These are phyloP conservation scores for Sylvia atricapilla DNA, from an alignment of 2,113 vertebrate genomes.

Conservation along the genomic window DNA sequence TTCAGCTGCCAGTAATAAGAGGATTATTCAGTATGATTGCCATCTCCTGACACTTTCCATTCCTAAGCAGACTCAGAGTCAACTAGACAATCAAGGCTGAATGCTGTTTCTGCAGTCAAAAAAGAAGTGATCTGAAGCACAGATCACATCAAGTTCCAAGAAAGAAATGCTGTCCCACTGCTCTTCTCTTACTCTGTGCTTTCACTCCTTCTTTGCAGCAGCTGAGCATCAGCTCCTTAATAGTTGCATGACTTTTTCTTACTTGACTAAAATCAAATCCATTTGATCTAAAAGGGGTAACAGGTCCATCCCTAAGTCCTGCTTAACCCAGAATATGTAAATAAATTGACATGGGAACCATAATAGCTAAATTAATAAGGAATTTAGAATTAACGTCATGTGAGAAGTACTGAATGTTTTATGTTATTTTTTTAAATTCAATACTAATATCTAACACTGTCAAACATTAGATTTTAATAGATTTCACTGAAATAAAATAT, in stretches of 20 bases:
- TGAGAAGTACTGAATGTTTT: neutral
- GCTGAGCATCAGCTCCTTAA: neutral
- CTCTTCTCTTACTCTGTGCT: neutral
- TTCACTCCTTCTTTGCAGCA: neutral
- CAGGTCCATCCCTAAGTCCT: neutral
- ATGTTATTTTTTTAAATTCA: neutral
- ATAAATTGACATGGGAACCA: neutral
- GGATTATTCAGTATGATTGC: neutral
- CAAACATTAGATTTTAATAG: neutral
- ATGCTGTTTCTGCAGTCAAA: neutral
- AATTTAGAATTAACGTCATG: neutral
- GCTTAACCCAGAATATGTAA: neutral
- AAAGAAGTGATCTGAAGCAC: neutral
- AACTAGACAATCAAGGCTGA: neutral
- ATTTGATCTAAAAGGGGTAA: neutral
- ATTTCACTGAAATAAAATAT: neutral
- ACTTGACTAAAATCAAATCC: neutral
- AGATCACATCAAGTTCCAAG: neutral
- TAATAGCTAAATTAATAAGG: neutral
- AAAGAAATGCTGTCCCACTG: neutral
- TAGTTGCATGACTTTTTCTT: neutral
- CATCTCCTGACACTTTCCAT: neutral
- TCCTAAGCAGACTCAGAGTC: neutral
- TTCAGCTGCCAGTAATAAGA: neutral
- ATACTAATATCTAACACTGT: neutral